Evolutionary conservation across 2,797 vertebrate genomes (phyloP).

Genomic region (Leptodactylus fallax): DNA sequence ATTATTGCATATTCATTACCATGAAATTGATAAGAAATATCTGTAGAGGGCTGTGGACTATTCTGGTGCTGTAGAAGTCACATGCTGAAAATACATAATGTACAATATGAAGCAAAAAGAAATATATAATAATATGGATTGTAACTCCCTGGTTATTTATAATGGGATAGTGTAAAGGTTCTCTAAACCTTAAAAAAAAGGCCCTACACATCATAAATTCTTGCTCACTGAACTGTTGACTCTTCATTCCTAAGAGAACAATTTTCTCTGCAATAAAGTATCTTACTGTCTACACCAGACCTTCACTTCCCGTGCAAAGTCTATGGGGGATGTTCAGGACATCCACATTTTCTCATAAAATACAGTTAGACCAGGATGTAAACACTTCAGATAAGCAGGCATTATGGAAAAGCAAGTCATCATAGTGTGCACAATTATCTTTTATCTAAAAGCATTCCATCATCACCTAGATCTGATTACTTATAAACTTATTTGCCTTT

Average conservation of each 20-base stretch:
- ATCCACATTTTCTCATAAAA: conserved; percentile 57
- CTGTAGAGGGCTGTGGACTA: background rate
- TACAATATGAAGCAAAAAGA: background rate
- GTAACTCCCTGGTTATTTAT: background rate
- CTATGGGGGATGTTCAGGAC: conserved; percentile 60
- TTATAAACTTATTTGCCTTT: conserved; percentile 54
- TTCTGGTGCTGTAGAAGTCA: background rate
- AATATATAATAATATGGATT: background rate
- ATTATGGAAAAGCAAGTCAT: conserved; percentile 46
- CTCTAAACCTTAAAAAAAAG: conserved; percentile 15
- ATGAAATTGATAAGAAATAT: no score
- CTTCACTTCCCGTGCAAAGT: conserved; percentile 56
- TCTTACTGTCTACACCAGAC: conserved; percentile 73
- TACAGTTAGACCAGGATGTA: conserved; percentile 43
- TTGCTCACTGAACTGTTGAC: conserved; percentile 67
- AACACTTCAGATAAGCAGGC: conserved; percentile 57
- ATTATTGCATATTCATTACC: no score
- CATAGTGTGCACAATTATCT: conserved; percentile 43
- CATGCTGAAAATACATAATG: background rate
- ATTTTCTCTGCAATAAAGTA: conserved; percentile 69
- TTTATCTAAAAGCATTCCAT: conserved; percentile 61
- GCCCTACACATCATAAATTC: conserved; percentile 67
- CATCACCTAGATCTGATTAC: conserved; percentile 54
- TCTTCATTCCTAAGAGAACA: conserved; percentile 72
- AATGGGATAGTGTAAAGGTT: background rate